These are phyloP conservation scores for Euplexia lucipara DNA, from an alignment of 2,888 invertebrate species.

Conservation along the genomic window DNA sequence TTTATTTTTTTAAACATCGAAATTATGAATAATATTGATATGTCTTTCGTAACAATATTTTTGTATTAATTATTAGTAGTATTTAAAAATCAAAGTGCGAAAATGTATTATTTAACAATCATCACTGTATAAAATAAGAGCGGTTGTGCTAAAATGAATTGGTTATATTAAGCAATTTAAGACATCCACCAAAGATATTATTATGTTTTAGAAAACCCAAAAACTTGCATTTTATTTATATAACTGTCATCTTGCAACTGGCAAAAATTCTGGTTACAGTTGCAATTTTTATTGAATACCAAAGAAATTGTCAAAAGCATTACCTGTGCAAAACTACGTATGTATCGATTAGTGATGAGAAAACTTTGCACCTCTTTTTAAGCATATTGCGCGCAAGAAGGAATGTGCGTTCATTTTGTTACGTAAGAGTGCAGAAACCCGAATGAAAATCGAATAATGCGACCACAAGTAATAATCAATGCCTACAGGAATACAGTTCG, in stretches of 20 bases:
- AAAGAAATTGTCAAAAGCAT: slow-evolving; percentile 29
- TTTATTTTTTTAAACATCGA: not conserved
- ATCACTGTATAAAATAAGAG: not conserved
- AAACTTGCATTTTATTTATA: slow-evolving; percentile 18
- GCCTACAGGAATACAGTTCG: not conserved
- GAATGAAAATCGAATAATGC: no score
- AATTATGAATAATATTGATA: slow-evolving; percentile 3
- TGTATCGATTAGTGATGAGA: no score
- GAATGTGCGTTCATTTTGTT: no score
- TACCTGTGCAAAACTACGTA: not conserved
- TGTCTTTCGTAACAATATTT: slow-evolving; percentile 31
- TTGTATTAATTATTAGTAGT: slow-evolving; percentile 31
- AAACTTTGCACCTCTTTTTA: no score
- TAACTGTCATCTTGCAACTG: not conserved
- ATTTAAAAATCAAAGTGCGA: slow-evolving; percentile 9
- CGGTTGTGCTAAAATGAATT: slow-evolving; percentile 21
- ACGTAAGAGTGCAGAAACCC: no score
- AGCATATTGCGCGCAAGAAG: no score
- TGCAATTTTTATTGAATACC: slow-evolving; percentile 9
- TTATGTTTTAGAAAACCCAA: slow-evolving; percentile 13
- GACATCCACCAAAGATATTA: slow-evolving; percentile 52
- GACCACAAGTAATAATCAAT: not conserved
- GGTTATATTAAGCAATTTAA: slow-evolving; percentile 22
- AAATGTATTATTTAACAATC: slow-evolving; percentile 15
- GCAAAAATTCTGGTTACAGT: not conserved